Base-by-base conservation (phyloP, 1,140 invertebrate genomes). In the Pteromalus puparum region DNA sequence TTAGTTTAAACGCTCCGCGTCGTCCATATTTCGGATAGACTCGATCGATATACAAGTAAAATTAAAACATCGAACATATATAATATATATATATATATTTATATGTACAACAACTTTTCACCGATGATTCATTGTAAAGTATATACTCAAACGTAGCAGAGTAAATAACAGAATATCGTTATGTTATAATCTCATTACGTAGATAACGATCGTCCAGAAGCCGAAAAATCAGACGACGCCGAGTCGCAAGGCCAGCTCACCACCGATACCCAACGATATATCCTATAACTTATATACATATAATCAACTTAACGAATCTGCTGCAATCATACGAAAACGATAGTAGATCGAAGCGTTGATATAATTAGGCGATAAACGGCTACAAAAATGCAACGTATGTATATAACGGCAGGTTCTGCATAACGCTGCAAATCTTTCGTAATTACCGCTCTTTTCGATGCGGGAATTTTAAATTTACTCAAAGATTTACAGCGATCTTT, bases 191-290 rank as follows among this genome's bases (percentile, higher is more conserved):
- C 38, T 75, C 73, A 46, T 61, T 61, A 61, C 6, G 18, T 72
- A 72, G 15, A 28, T 72, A 76, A 76, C 9, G 18, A 34, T 72
- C 7, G 18, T 15, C 53, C 21, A 61, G 18, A 21, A 61, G 21
- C 34, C 34, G 73, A 74, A 18, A 80, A 68, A 80, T 70, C 3
- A 4, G 42, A 80, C 65, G 78, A 80, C 34, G 26, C 30, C n/a
- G 42, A 80, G 34, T 0, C 24, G 65, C 30, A 70, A 70, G 78
- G 24, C 78, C 53, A 80, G 78, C 78, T 80, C 7, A 46, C 53
- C n/a, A 46, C 21, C 10, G 12, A 80, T 65, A 53, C 48, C 3
- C 13, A 53, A 61, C 18, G 53, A 61, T 61, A 61, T 61, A 61
- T n/a, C 21, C 18, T 61, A 21, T 61, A 61, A 42, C 38, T 42